Percentiles rank a stretch among this genome's conserved stretches.
Conservation (phyloP, 2,888 invertebrate species). For the Esperia sulphurella region DNA sequence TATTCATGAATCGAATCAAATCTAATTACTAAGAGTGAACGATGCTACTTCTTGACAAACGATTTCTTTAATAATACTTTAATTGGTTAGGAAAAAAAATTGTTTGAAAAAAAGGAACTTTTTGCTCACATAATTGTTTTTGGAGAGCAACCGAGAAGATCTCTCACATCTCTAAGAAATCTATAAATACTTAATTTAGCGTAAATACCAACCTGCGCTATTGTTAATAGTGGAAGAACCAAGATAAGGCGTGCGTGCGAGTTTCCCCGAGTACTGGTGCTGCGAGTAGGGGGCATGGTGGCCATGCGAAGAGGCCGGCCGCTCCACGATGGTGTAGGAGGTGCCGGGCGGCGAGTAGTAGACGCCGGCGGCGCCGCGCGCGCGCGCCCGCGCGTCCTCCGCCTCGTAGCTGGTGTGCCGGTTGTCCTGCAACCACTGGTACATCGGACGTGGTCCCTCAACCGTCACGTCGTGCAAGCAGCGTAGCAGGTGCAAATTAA, state of each 20-base stretch:
- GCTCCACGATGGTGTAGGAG: constrained; percentile 92
- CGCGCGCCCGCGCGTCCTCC: constrained; percentile 63
- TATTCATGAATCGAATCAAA: too few relatives aligned
- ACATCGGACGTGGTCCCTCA: constrained; percentile 29
- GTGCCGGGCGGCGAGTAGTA: constrained; percentile 94
- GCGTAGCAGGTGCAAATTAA: neutral
- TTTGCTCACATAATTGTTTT: too few relatives aligned
- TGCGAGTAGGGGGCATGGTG: constrained; percentile 81
- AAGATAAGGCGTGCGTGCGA: constrained; percentile 82
- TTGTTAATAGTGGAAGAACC: constrained; percentile 82
- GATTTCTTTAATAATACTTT: too few relatives aligned
- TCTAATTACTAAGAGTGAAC: too few relatives aligned
- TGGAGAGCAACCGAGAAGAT: too few relatives aligned
- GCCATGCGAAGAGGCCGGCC: constrained; percentile 85
- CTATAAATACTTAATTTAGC: too few relatives aligned
- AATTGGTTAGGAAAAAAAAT: too few relatives aligned
- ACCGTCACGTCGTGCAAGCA: constrained; percentile 17
- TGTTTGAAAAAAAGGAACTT: too few relatives aligned
- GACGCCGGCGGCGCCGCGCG: constrained; percentile 82
- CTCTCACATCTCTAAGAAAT: too few relatives aligned
- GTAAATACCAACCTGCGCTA: constrained; percentile 45
- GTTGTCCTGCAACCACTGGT: constrained; percentile 69
- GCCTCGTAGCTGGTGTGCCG: constrained; percentile 73
- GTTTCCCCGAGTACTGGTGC: constrained; percentile 75
- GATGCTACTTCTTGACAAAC: too few relatives aligned